Evolutionary conservation across 2,797 vertebrate genomes (phyloP).

Genomic region (Coracias cyanogaster): DNA sequence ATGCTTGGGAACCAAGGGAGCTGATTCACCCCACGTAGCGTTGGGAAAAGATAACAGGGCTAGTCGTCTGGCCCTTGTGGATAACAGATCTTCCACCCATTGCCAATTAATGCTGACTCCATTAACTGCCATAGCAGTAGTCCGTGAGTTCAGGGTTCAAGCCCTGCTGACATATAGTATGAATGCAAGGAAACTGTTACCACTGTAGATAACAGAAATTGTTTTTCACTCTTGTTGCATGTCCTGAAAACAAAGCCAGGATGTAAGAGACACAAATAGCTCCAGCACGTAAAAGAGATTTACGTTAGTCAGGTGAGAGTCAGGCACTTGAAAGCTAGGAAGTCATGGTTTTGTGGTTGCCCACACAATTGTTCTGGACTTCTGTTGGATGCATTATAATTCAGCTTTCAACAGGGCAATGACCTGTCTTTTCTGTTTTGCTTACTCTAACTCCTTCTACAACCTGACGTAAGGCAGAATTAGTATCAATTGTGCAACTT

Average conservation of each 20-base stretch:
- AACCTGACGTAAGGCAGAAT: neutral
- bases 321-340: neutral
- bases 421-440: neutral
- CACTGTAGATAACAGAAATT: constrained; percentile 32
- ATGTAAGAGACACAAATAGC: constrained; percentile 57
- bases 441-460: neutral
- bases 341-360: neutral
- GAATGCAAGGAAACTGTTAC: constrained; percentile 56
- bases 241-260: constrained; percentile 65
- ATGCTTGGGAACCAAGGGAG: neutral
- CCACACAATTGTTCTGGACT: neutral
- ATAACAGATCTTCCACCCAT: neutral
- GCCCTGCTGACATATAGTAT: neutral
- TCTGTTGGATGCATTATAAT: neutral
- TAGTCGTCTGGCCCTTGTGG: neutral
- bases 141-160: neutral
- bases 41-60: neutral
- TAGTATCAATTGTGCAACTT: neutral
- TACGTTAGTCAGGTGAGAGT: constrained; percentile 3
- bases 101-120: neutral
- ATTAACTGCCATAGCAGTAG: neutral
- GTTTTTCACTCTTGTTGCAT: neutral
- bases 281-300: constrained; percentile 26
- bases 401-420: neutral
- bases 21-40: neutral